These are phyloP conservation scores for Papilio protenor DNA, from an alignment of 2,888 invertebrate genomes.

Conservation along the genomic window DNA sequence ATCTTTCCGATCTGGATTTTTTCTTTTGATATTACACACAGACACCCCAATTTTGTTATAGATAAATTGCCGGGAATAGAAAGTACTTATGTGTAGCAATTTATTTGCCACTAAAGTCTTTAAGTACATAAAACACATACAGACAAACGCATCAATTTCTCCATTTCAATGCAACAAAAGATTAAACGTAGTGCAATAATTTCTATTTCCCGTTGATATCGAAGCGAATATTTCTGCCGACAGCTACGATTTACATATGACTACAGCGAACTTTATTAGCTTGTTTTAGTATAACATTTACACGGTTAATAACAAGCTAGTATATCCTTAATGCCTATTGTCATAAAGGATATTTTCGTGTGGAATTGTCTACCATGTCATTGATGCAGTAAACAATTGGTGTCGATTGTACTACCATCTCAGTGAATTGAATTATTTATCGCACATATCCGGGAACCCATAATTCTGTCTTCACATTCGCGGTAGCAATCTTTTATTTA, in stretches of 20 bases:
- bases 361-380: slow-evolving; percentile 14
- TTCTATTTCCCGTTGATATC: slow-evolving; percentile 39
- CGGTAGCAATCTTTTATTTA: slow-evolving; percentile 35
- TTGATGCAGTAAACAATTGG: slow-evolving; percentile 44
- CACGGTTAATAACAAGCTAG: not conserved
- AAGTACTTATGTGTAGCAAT: no score
- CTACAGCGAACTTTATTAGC: slow-evolving; percentile 42
- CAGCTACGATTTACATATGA: slow-evolving; percentile 45
- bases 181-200: slow-evolving; percentile 38
- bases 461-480: slow-evolving; percentile 45
- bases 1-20: no score
- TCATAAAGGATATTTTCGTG: slow-evolving; percentile 19
- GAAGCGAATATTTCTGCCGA: slow-evolving; percentile 38
- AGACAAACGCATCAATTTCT: not conserved
- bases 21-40: no score
- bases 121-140: not conserved
- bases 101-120: no score
- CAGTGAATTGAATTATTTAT: slow-evolving; percentile 48
- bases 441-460: slow-evolving; percentile 36
- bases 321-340: not conserved
- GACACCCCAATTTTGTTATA: no score
- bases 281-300: slow-evolving; percentile 42
- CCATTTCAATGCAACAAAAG: slow-evolving; percentile 18
- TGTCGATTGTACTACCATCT: slow-evolving; percentile 42
- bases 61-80: no score